Base-by-base conservation (phyloP, 2,113 vertebrate species). In the Paraplagusia blochii region DNA sequence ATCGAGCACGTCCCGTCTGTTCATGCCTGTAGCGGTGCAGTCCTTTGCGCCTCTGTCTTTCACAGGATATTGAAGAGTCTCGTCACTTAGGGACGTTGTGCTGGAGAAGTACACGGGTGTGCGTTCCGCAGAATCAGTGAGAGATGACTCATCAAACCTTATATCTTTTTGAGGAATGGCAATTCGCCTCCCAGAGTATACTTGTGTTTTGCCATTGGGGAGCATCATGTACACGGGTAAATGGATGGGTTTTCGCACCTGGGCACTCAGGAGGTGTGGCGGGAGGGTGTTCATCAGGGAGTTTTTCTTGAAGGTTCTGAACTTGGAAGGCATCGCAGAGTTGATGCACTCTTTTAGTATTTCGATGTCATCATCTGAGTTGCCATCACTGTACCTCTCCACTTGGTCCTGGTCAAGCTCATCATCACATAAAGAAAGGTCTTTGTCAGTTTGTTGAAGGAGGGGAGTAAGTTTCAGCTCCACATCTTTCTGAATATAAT, bases 331-430 rank as follows among this genome's bases (percentile, higher is more conserved):
- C 93, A 98, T 93, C 2, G 95, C 93, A 0, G 94, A 93, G 71
- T 94, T 96, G 70, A 99, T 95, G 76, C 96, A 98, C 51, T 98
- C 96, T 53, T 95, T 96, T 22, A 99, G 81, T 76, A 95, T 95
- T 81, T 97, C 94, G 7, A 97, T 92, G 76, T 95, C 95, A 0
- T 97, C 94, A 0, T 98, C 95, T 0, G 87, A 89, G 16, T 92
- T 91, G 0, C 92, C 74, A 6, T 95, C 93, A 0, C 92, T 88
- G 15, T 88, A 87, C 15, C 91, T 70, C 33, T 90, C 90, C 0
- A 77, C 77, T 2, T 83, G 82, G 51, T 86, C 86, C 0, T 62
- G 40, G 35, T 48, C 76, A 16, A 91, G 83, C 7, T 92, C 91
- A 8, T 92, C 89, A 3, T 94, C 90, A 1, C 95, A 75, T 0